A percentile compares a stretch with the other conserved stretches of the same genome.
Conservation (phyloP, 2,113 vertebrate genomes). For the Callospermophilus lateralis region DNA sequence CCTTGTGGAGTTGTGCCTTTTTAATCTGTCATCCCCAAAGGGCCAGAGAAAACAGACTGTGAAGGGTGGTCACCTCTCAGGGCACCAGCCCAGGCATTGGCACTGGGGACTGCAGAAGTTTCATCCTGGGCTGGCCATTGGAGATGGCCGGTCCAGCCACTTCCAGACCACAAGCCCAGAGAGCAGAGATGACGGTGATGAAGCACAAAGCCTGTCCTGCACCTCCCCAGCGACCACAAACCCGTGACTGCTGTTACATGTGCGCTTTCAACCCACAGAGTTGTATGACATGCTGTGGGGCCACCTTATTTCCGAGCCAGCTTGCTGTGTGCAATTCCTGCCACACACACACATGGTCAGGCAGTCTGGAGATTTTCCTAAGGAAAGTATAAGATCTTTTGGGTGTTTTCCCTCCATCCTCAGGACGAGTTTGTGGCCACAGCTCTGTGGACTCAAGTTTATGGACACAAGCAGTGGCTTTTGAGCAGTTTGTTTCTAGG, state of each 20-base stretch:
- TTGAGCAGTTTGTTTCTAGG: not conserved
- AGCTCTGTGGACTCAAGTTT: not conserved
- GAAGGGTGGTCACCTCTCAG: fast-evolving
- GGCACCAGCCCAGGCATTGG: no score
- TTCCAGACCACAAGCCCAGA: not conserved
- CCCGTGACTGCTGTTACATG: no score
- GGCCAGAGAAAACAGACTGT: fast-evolving
- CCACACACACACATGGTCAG: not conserved
- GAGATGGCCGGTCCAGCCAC: not conserved
- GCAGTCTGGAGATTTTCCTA: not conserved
- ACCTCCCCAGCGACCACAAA: fast-evolving
- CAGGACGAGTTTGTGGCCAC: not conserved
- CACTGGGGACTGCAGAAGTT: no score
- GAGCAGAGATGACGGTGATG: fast-evolving
- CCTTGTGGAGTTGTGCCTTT: not conserved
- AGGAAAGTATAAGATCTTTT: not conserved
- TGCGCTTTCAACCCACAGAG: no score
- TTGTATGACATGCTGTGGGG: not conserved
- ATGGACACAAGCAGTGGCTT: not conserved
- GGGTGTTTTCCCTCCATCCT: not conserved
- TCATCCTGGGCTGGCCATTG: fast-evolving
- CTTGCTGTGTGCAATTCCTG: no score
- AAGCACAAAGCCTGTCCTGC: fast-evolving
- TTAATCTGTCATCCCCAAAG: not conserved
- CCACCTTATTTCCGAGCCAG: not conserved